phyloP scores from a whole-genome alignment of 2,113 vertebrate genomes.

The Amia ocellicauda region DNA sequence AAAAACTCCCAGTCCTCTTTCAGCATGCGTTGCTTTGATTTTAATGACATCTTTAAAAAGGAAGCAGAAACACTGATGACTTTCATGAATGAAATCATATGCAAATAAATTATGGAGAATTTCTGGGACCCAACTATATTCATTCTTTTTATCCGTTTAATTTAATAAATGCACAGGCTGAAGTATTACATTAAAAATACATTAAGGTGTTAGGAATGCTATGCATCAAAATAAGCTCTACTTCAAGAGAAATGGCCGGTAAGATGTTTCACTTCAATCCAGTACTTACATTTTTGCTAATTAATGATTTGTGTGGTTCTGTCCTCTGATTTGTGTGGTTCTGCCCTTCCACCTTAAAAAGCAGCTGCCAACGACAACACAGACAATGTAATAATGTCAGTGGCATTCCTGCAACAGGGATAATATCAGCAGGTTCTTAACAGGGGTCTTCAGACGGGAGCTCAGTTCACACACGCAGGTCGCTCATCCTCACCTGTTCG shows the following conservation, averaged over 20 bases:
- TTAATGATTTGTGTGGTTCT: slow-evolving; percentile 66
- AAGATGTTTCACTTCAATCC: no score
- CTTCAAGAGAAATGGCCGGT: no score
- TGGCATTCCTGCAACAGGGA: no score
- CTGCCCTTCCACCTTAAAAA: slow-evolving; percentile 68
- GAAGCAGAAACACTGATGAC: no score
- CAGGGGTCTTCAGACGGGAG: no score
- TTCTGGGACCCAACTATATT: no score
- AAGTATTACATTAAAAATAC: neutral
- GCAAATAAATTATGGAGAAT: no score
- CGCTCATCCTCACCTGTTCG: slow-evolving; percentile 77
- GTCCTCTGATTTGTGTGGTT: slow-evolving; percentile 64
- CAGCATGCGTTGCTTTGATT: slow-evolving; percentile 84
- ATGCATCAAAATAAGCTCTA: no score
- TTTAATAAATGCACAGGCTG: neutral
- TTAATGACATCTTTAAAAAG: slow-evolving; percentile 77
- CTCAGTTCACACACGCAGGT: neutral
- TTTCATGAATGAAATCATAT: no score
- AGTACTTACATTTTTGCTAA: slow-evolving; percentile 67
- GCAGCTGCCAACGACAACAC: slow-evolving; percentile 47
- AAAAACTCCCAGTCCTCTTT: slow-evolving; percentile 96
- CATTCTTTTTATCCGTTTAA: neutral
- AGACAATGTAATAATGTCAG: neutral
- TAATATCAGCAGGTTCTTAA: no score
- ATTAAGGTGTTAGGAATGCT: neutral